Conservation (phyloP, 2,888 invertebrate species). For the Netelia virgata region DNA sequence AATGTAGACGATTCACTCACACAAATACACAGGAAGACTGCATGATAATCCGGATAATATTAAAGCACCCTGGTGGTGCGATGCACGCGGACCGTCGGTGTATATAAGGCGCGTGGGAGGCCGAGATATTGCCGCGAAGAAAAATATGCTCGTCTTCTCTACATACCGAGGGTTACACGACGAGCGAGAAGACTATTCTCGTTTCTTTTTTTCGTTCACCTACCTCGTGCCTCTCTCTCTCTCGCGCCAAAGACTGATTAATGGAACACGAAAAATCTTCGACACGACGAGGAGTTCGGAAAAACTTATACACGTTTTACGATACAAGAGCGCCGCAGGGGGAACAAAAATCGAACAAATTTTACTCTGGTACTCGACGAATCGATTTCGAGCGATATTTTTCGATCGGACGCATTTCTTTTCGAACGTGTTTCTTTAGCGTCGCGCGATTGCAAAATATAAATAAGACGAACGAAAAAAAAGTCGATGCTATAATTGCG, state of each 20-base stretch:
- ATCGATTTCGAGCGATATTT: no score
- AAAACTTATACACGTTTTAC: conserved; percentile 62
- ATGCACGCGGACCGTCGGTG: conserved; percentile 53
- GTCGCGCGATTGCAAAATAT: not conserved
- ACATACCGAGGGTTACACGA: conserved; percentile 75
- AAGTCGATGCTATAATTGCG: conserved; percentile 41
- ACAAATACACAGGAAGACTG: conserved; percentile 52
- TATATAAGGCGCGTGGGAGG: conserved; percentile 73
- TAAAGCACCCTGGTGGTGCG: conserved; percentile 71
- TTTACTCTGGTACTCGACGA: no score
- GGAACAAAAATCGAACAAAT: conserved; percentile 8
- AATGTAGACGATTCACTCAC: conserved; percentile 32
- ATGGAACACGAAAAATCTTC: conserved; percentile 75
- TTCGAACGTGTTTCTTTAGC: not conserved
- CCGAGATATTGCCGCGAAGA: conserved; percentile 75
- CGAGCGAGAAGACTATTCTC: conserved; percentile 70
- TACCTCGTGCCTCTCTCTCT: conserved; percentile 24
- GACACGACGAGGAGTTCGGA: conserved; percentile 60
- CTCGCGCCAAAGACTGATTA: conserved; percentile 80
- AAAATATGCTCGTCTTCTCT: conserved; percentile 76
- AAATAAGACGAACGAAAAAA: not conserved
- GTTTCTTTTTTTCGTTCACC: not conserved
- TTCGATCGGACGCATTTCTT: no score
- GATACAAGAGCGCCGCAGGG: not conserved
- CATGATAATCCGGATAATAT: conserved; percentile 79